phyloP scores from a whole-genome alignment of 2,888 invertebrate genomes.

The Temnothorax ravouxi region DNA sequence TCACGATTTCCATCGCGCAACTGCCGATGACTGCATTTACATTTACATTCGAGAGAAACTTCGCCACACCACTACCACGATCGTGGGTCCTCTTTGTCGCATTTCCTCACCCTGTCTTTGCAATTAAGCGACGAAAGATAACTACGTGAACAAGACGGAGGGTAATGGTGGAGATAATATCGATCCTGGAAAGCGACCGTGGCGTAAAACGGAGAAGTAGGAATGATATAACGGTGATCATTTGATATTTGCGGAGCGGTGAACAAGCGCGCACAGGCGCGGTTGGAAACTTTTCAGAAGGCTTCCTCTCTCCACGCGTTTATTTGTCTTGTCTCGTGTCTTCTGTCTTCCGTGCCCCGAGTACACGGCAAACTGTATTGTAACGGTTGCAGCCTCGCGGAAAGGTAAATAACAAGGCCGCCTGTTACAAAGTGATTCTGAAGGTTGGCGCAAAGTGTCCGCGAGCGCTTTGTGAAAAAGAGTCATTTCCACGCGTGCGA shows the following conservation, averaged over 20 bases:
- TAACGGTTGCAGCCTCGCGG: constrained; percentile 25
- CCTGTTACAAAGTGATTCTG: constrained; percentile 48
- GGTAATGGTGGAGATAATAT: constrained; percentile 15
- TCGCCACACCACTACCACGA: background rate
- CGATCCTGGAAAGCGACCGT: constrained; percentile 14
- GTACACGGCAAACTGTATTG: constrained; percentile 37
- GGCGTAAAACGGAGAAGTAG: background rate
- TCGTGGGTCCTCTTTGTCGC: constrained; percentile 30
- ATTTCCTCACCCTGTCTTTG: constrained; percentile 23
- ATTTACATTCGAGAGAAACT: constrained; percentile 44
- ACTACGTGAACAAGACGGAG: background rate
- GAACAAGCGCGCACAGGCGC: background rate
- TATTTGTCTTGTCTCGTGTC: constrained; percentile 40
- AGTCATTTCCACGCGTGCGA: constrained; percentile 34
- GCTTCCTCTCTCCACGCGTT: constrained; percentile 20
- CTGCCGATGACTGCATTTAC: constrained; percentile 38
- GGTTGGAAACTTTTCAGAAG: constrained; percentile 28
- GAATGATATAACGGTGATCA: constrained; percentile 33
- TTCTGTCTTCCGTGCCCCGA: constrained; percentile 28
- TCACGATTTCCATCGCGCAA: constrained; percentile 45
- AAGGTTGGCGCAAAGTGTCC: constrained; percentile 27
- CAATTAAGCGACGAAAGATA: constrained; percentile 45
- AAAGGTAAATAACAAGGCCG: constrained; percentile 48
- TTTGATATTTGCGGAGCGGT: constrained; percentile 31
- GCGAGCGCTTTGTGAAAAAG: constrained; percentile 27